phyloP scores from a whole-genome alignment of 2,113 vertebrate genomes.

The Anolis carolinensis region DNA sequence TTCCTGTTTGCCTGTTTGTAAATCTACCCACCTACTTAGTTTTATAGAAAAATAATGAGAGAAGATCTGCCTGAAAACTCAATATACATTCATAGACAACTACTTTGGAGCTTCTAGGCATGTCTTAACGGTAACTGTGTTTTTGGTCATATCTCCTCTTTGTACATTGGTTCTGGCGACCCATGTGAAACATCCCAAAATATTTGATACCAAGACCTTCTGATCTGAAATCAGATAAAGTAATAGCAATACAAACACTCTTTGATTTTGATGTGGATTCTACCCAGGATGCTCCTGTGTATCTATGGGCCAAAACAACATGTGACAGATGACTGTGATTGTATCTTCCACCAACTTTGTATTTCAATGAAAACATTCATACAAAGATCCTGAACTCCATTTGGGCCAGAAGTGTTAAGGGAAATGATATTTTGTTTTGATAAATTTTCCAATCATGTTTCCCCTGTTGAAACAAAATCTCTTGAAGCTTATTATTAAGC shows the following conservation, averaged over 20 bases:
- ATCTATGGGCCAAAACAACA: too few relatives aligned
- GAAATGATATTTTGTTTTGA: background rate
- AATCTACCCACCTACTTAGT: background rate
- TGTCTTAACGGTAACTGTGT: background rate
- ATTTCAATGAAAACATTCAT: background rate
- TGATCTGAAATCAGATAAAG: background rate
- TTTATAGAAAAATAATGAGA: background rate
- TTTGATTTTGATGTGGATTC: background rate
- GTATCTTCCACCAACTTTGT: background rate
- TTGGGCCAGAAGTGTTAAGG: background rate
- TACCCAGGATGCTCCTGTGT: background rate
- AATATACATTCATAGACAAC: background rate
- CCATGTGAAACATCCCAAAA: rapidly evolving
- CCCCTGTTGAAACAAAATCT: background rate
- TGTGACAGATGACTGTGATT: background rate
- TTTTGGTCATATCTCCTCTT: too few relatives aligned
- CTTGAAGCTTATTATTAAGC: background rate
- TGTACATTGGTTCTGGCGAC: background rate
- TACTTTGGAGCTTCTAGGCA: background rate
- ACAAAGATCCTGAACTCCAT: too few relatives aligned
- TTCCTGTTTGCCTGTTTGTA: background rate
- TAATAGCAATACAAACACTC: background rate
- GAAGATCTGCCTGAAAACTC: background rate
- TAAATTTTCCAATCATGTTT: background rate
- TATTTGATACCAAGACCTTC: background rate